phyloP scores from a whole-genome alignment of 2,888 invertebrate species.

The Catocala nupta region DNA sequence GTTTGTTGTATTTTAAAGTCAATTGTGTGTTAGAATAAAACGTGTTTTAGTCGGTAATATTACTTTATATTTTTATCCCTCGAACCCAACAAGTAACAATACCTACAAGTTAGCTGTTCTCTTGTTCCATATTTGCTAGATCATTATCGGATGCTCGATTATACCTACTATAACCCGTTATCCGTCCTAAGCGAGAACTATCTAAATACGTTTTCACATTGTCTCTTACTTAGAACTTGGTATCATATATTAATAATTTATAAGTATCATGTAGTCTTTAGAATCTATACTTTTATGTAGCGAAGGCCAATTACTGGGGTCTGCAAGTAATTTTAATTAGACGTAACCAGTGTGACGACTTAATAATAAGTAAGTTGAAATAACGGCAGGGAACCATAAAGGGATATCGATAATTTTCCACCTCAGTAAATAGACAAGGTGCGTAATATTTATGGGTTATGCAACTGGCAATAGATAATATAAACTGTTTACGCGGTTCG shows the following conservation, averaged over 20 bases:
- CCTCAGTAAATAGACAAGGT: constrained; percentile 32
- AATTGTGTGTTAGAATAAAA: too few species aligned
- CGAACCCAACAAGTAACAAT: too few species aligned
- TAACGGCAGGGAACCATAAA: constrained; percentile 30
- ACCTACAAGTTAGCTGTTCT: too few species aligned
- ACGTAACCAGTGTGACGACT: constrained; percentile 32
- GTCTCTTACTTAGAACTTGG: constrained; percentile 1
- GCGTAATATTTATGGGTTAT: constrained; percentile 33
- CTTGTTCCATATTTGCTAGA: too few species aligned
- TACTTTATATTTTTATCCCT: too few species aligned
- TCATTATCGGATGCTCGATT: too few species aligned
- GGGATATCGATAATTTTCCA: constrained; percentile 39
- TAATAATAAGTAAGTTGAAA: constrained; percentile 26
- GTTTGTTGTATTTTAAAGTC: too few species aligned
- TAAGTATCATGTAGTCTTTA: constrained; percentile 18
- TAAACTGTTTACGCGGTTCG: constrained; percentile 3
- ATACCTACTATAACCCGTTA: not conserved
- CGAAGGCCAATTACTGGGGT: constrained; percentile 29
- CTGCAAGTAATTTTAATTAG: constrained; percentile 37
- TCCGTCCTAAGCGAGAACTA: not conserved
- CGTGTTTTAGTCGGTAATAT: too few species aligned
- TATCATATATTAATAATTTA: constrained; percentile 29
- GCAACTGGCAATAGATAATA: constrained; percentile 15
- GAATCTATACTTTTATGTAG: constrained; percentile 33
- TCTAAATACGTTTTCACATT: constrained; percentile 3